Evolutionary conservation across 2,797 vertebrate species (phyloP).

Genomic region (Pseudochirops cupreus): DNA sequence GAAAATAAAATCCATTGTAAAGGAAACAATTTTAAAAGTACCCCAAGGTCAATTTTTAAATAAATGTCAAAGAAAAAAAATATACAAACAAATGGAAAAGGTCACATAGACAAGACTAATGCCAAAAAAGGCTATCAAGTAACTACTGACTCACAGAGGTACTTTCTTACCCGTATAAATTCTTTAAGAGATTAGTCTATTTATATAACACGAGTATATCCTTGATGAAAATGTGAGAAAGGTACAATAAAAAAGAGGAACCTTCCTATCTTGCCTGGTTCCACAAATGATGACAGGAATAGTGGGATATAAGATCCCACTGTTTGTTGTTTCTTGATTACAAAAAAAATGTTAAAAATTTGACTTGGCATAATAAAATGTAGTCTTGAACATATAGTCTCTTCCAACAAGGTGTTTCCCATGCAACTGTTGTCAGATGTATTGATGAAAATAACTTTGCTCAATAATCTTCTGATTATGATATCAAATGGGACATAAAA

Average conservation of each 20-base stretch:
- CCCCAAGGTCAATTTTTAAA: background rate
- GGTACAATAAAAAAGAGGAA: background rate
- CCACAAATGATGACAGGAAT: background rate
- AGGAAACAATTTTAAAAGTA: background rate
- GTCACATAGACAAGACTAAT: background rate
- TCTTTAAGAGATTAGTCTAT: background rate
- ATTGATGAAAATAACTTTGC: background rate
- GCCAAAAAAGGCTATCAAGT: background rate
- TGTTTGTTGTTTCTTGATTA: background rate
- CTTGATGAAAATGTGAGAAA: background rate
- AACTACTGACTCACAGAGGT: background rate
- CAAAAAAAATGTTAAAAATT: background rate
- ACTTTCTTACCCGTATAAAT: background rate
- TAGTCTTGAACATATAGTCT: background rate
- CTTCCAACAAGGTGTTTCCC: background rate
- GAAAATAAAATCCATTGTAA: background rate
- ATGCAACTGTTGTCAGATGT: background rate
- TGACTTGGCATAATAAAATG: background rate
- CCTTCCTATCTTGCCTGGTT: background rate
- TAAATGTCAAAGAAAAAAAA: background rate
- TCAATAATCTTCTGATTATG: background rate
- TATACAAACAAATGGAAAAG: background rate
- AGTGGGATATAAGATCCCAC: background rate
- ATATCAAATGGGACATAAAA: background rate
- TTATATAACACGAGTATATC: background rate